Conservation (phyloP, 1,140 invertebrate genomes). For the Hyles vespertilio region DNA sequence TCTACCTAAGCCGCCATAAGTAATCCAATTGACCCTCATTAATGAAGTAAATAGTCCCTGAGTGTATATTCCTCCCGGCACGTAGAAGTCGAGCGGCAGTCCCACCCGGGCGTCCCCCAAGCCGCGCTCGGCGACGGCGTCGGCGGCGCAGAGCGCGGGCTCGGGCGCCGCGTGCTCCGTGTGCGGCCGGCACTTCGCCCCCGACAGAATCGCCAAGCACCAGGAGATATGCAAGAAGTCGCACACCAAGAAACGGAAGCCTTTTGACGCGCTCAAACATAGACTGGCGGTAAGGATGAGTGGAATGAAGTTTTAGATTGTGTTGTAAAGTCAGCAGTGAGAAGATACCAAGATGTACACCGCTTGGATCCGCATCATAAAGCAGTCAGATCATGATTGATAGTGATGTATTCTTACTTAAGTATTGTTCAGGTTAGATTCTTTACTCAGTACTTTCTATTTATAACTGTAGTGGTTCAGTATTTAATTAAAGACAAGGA, state of each 20-base stretch:
- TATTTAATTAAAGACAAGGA: no score
- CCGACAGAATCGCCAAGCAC: conserved; percentile 88
- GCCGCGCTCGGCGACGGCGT: neutral
- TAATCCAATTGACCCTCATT: no score
- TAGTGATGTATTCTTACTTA: no score
- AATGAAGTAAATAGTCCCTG: neutral
- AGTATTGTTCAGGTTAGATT: no score
- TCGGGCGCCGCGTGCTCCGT: conserved; percentile 73
- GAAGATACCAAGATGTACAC: no score
- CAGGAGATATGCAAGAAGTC: conserved; percentile 88
- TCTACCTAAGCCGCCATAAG: no score
- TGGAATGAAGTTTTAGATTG: neutral
- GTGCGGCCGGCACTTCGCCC: conserved; percentile 85
- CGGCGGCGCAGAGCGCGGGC: conserved; percentile 4
- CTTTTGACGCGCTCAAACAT: conserved; percentile 90
- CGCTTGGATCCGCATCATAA: no score
- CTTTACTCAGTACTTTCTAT: no score
- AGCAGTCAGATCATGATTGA: no score
- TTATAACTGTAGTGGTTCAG: no score
- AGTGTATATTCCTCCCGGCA: neutral
- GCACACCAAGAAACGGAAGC: conserved; percentile 86
- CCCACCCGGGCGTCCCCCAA: neutral
- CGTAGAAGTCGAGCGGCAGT: conserved; percentile 10
- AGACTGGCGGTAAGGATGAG: conserved; percentile 76
- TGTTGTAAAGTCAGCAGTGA: no score